These are phyloP conservation scores for Cacoxenus indagator DNA, from an alignment of 2,888 invertebrate species.

Conservation along the genomic window DNA sequence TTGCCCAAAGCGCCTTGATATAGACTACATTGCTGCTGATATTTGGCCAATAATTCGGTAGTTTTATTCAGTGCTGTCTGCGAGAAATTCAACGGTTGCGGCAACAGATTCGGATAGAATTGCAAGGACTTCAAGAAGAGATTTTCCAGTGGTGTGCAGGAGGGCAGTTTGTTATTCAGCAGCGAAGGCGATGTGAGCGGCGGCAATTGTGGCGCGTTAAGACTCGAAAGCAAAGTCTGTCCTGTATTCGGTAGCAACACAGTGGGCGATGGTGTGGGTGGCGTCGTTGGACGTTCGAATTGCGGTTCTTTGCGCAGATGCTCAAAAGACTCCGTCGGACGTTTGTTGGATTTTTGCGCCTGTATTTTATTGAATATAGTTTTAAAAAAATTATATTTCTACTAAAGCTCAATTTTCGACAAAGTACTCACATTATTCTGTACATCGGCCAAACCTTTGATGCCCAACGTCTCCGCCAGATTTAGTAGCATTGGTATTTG, in stretches of 20 bases:
- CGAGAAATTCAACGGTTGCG: constrained; percentile 70
- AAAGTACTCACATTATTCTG: constrained; percentile 72
- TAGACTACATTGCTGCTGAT: constrained; percentile 69
- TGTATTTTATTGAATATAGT: background rate
- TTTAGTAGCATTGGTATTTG: constrained; percentile 82
- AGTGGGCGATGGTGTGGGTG: constrained; percentile 45
- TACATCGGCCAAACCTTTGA: constrained; percentile 85
- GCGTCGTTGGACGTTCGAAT: constrained; percentile 37
- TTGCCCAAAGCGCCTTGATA: constrained; percentile 55
- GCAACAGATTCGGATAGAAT: constrained; percentile 69
- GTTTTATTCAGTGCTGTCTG: constrained; percentile 70
- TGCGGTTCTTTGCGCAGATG: constrained; percentile 39
- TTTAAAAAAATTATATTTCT: background rate
- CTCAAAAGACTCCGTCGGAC: constrained; percentile 38
- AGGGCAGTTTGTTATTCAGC: constrained; percentile 48
- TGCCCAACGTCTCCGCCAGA: constrained; percentile 84
- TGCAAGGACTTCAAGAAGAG: constrained; percentile 70
- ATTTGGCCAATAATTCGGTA: constrained; percentile 68
- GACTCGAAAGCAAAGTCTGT: constrained; percentile 38
- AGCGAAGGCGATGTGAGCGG: constrained; percentile 26
- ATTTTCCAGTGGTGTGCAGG: constrained; percentile 66
- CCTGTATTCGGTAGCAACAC: constrained; percentile 32
- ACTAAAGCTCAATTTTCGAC: no score
- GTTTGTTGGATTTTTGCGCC: constrained; percentile 38
- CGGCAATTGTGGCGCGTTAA: constrained; percentile 32